Percentiles rank a stretch among this genome's conserved stretches.
Evolutionary conservation across 2,888 invertebrate genomes (phyloP).

Genomic region (Halictus quadricinctus): DNA sequence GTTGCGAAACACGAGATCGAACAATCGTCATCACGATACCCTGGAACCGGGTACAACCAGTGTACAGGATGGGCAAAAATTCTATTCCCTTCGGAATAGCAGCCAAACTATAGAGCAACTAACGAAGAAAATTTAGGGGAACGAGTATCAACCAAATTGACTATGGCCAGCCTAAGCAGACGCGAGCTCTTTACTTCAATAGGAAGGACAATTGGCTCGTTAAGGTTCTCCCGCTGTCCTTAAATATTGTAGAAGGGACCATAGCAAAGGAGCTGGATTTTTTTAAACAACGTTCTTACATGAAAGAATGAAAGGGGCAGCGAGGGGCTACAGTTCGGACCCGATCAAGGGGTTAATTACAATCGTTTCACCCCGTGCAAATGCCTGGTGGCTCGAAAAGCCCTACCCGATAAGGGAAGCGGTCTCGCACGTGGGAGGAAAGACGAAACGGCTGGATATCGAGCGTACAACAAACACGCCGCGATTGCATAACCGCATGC

Average conservation of each 20-base stretch:
- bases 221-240: no score
- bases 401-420: slow-evolving; percentile 42
- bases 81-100: neutral
- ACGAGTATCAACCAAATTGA: neutral
- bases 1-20: slow-evolving; percentile 59
- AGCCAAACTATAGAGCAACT: neutral
- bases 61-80: neutral
- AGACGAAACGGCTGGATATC: slow-evolving; percentile 55
- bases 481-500: slow-evolving; percentile 68
- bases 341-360: neutral
- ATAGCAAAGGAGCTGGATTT: no score
- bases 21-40: neutral
- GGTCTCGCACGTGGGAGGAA: slow-evolving; percentile 47
- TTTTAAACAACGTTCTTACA: neutral
- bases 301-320: neutral
- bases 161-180: neutral
- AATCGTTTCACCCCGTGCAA: neutral
- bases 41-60: neutral
- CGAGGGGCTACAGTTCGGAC: neutral
- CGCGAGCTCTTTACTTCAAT: neutral
- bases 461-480: slow-evolving; percentile 63
- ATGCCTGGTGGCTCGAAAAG: slow-evolving; percentile 26
- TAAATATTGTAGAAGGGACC: neutral
- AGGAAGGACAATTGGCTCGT: no score
- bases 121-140: neutral